A percentile compares a stretch with the other conserved stretches of the same genome.
Conservation (phyloP, 2,888 invertebrate genomes). For the Eilema griseolum region DNA sequence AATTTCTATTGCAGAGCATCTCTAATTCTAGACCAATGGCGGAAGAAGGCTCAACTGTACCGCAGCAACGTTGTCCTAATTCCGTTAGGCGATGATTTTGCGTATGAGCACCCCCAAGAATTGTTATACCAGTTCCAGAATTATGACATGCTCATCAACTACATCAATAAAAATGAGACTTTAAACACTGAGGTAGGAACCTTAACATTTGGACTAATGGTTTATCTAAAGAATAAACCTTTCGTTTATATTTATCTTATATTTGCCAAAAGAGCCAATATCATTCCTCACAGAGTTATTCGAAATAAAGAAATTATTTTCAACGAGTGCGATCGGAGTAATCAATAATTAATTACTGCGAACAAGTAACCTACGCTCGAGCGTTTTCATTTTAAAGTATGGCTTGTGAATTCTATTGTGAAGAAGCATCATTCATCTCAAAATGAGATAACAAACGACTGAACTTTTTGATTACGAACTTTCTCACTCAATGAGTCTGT, state of each 20-base stretch:
- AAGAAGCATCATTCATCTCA: not conserved
- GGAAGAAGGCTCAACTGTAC: slow-evolving; percentile 96
- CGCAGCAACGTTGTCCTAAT: slow-evolving; percentile 94
- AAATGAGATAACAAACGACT: not conserved
- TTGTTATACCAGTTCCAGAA: slow-evolving; percentile 97
- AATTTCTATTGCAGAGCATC: slow-evolving; percentile 87
- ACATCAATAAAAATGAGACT: slow-evolving; percentile 92
- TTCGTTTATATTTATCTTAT: too few relatives aligned
- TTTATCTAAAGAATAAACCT: too few relatives aligned
- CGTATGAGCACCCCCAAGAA: slow-evolving; percentile 94
- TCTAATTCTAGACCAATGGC: slow-evolving; percentile 95
- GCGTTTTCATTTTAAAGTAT: too few relatives aligned
- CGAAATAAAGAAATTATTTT: too few relatives aligned
- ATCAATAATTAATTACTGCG: too few relatives aligned
- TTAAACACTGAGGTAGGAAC: slow-evolving; percentile 91
- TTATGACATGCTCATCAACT: slow-evolving; percentile 95
- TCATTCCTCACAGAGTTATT: too few relatives aligned
- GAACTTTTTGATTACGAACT: not conserved
- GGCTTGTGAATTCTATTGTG: not conserved
- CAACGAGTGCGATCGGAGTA: too few relatives aligned
- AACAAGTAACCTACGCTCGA: too few relatives aligned
- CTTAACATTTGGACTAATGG: not conserved
- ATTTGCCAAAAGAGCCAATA: too few relatives aligned
- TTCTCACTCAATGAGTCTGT: not conserved
- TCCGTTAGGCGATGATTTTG: slow-evolving; percentile 97